Evolutionary conservation across 2,888 invertebrate genomes (phyloP), one percentile per base, ranked within the genome.

Genomic region (Macrophya alboannulata): DNA sequence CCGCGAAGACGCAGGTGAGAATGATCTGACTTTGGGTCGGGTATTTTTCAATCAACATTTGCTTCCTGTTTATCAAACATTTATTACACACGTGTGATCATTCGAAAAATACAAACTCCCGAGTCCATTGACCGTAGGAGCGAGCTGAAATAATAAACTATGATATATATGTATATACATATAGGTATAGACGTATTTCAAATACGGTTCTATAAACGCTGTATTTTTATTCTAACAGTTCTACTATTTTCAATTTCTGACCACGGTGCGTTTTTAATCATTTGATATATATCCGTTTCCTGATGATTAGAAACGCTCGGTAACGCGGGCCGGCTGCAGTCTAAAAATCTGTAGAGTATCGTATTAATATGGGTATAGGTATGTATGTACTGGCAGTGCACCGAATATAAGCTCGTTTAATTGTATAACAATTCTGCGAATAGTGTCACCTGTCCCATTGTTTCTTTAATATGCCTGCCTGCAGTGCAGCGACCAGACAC

Each of bases 401-500:
- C 55, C 51, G 15, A 25, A 45, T 76, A 40, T 21, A 76, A 31
- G 48, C 21, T 76, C 25, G 48, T 74, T 74, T 51, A 55, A 77
- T 55, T 37, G 62, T 68, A 71, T 48, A 83, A 83, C 83, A 83
- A 83, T 83, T 83, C 83, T 43, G 83, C 68, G 83, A 83, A 83
- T 83, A 83, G 71, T 83, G 83, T 83, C 83, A 83, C 83, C 83
- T 83, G 83, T 68, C 83, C 83, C 83, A 83, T 83, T 83, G 83
- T 83, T 83, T 83, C 68, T 31, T 31, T 31, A 8, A 51, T n/a
- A n/a, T 31, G 55, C 43, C 76, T 76, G 48, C 37, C 43, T 43
- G 65, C n/a, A n/a, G n/a, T 71, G 68, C 83, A 51, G 15, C 31
- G 45, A 31, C 37, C 45, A 71, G 81, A 62, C 62, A 51, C 43